Base-by-base conservation (phyloP, 2,888 invertebrate species). In the Aphodius sticticus region DNA sequence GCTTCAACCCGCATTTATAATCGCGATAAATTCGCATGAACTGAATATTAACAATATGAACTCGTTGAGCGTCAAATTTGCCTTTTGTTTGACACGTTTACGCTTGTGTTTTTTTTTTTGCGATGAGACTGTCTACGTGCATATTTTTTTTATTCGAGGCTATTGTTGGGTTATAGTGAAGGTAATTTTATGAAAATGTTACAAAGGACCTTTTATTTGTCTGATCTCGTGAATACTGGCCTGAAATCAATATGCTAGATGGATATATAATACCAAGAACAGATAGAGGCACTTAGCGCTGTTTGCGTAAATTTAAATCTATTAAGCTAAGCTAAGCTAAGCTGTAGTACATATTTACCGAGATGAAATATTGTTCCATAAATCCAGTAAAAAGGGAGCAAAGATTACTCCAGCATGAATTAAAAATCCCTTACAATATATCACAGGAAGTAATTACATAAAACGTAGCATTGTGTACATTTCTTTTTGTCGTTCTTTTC, bases 1-100 rank as follows among this genome's bases (percentile, higher is more conserved):
- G n/a, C 35, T 6, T n/a, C 35, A 35, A 74, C 71, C 26, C 26
- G 53, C 53, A 53, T 74, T 74, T 35, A 71, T 71, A 71, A 71
- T 16, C 26, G 26, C 53, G 53, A 53, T 9, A 53, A 6, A 53
- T 53, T 26, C 26, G 26, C 26, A 53, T 12, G 53, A 53, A 53
- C 9, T 53, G 53, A 53, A 53, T 53, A 53, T 53, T 53, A 53
- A 53, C 53, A 53, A 53, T 53, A 53, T 53, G 12, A 12, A 53
- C 53, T 53, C 12, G 53, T 53, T 53, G 53, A 1, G 12, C 53
- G 53, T 53, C 53, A 53, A 53, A 53, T 53, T 53, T 53, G 53
- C 53, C 53, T 2, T 53, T 53, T 53, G 53, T 53, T 53, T 9
- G 7, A 1, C 53, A 53, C 26, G 53, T 12, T 3, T 12, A 53